Evolutionary conservation across 2,888 invertebrate genomes (phyloP).

Genomic region (Cerceris ruficornis): DNA sequence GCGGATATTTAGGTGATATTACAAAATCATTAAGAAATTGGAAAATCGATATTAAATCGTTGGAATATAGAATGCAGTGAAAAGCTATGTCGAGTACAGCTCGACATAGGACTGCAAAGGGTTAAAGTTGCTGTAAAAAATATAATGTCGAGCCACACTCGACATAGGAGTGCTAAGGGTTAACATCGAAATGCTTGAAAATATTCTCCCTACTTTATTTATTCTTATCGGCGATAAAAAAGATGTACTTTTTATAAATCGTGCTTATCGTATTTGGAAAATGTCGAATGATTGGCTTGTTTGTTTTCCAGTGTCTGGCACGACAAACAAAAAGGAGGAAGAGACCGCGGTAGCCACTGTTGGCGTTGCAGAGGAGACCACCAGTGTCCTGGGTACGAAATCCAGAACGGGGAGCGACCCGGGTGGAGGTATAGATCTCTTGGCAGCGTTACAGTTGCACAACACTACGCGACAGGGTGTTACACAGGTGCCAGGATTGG

Average conservation of each 20-base stretch:
- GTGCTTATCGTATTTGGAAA: background rate
- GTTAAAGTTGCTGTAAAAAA: too few relatives aligned
- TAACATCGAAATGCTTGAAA: background rate
- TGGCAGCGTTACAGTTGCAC: slow-evolving; percentile 90
- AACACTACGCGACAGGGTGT: slow-evolving; percentile 89
- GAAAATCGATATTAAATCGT: too few relatives aligned
- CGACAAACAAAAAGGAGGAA: slow-evolving; percentile 76
- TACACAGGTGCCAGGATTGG: slow-evolving; percentile 86
- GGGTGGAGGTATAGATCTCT: slow-evolving; percentile 87
- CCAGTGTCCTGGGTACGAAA: slow-evolving; percentile 83
- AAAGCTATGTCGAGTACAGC: too few relatives aligned
- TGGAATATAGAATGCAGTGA: too few relatives aligned
- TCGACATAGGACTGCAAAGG: too few relatives aligned
- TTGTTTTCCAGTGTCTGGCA: slow-evolving; percentile 74
- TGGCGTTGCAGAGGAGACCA: slow-evolving; percentile 77
- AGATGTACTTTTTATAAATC: background rate
- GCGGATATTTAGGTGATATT: too few relatives aligned
- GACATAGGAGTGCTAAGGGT: too few relatives aligned
- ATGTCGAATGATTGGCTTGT: slow-evolving; percentile 19
- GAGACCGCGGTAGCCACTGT: slow-evolving; percentile 69
- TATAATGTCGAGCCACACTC: too few relatives aligned
- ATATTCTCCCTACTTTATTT: too few relatives aligned
- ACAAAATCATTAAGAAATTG: too few relatives aligned
- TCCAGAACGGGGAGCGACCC: slow-evolving; percentile 71
- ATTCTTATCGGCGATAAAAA: background rate